These are phyloP conservation scores for Magallana angulata DNA, from an alignment of 1,140 invertebrate genomes.

Conservation along the genomic window DNA sequence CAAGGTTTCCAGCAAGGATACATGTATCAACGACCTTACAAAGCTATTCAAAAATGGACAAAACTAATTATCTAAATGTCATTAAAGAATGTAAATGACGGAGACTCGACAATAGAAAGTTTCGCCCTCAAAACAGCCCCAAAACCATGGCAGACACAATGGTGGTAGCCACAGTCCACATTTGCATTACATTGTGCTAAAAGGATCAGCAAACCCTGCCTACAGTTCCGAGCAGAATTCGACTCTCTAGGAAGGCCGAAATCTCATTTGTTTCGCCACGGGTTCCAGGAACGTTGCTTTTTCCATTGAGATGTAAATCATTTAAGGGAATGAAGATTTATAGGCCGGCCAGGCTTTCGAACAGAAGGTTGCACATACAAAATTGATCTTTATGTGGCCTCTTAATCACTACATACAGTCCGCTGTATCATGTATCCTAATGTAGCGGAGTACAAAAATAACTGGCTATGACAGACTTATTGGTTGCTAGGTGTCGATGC, in stretches of 20 bases:
- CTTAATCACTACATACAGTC: not conserved
- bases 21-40: too few relatives aligned
- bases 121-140: not conserved
- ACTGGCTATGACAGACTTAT: not conserved
- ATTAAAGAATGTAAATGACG: not conserved
- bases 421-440: not conserved
- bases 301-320: conserved; percentile 31
- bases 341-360: not conserved
- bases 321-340: conserved; percentile 34
- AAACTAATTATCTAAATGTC: conserved; percentile 2
- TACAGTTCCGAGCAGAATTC: not conserved
- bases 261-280: conserved; percentile 32
- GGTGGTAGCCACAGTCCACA: not conserved
- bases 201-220: not conserved
- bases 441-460: not conserved
- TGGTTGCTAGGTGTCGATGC: not conserved
- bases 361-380: conserved; percentile 27
- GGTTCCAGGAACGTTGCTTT: not conserved
- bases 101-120: not conserved
- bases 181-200: not conserved
- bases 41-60: too few relatives aligned
- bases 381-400: conserved; percentile 20
- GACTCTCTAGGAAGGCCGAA: not conserved
- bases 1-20: too few relatives aligned
- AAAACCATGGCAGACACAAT: not conserved